A percentile compares a stretch with the other conserved stretches of the same genome.
Conservation (phyloP, 2,113 vertebrate species). For the Bungarus multicinctus region DNA sequence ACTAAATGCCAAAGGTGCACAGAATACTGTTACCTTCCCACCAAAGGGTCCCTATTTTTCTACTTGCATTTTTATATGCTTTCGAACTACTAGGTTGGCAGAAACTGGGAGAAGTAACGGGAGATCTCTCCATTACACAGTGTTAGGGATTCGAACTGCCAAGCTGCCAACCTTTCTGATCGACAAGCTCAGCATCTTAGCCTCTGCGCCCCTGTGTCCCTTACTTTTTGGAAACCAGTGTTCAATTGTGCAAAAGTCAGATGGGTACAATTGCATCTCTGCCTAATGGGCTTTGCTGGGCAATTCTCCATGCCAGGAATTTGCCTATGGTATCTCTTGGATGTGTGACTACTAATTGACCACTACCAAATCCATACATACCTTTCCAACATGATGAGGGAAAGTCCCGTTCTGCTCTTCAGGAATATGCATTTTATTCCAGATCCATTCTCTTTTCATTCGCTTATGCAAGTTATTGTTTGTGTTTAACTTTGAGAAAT, state of each 20-base stretch:
- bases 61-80: no score
- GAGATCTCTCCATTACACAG: no score
- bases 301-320: not conserved
- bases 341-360: not conserved
- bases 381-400: conserved; percentile 81
- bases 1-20: no score
- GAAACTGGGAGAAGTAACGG: no score
- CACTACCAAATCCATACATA: conserved; percentile 44
- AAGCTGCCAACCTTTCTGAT: no score
- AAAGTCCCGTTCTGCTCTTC: conserved; percentile 71
- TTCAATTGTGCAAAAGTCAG: no score
- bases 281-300: not conserved
- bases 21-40: no score
- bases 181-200: no score
- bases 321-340: not conserved
- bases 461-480: conserved; percentile 50
- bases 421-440: conserved; percentile 82
- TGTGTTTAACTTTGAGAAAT: conserved; percentile 19
- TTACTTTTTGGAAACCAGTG: not conserved
- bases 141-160: no score
- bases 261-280: not conserved
- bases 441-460: conserved; percentile 85
- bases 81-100: no score
- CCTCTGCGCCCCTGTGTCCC: no score
- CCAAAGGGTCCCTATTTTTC: no score